phyloP scores from a whole-genome alignment of 1,140 invertebrate species.

The Macrobrachium rosenbergii region DNA sequence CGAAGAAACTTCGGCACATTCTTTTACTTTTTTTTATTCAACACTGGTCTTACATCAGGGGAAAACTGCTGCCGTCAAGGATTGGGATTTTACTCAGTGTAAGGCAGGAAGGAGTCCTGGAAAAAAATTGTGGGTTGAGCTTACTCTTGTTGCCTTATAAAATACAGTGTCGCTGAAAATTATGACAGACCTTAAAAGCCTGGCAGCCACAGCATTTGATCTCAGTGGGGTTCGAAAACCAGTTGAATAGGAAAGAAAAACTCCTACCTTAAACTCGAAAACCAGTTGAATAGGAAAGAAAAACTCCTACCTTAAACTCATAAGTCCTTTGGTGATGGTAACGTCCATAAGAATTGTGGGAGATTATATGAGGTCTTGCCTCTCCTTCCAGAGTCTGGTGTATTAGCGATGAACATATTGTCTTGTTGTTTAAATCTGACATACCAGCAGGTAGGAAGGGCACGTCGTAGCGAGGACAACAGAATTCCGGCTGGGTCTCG shows the following conservation, averaged over 20 bases:
- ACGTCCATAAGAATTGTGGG: constrained; percentile 22
- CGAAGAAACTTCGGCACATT: no score
- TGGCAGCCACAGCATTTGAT: no score
- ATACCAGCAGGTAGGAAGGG: neutral
- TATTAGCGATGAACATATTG: neutral
- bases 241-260: neutral
- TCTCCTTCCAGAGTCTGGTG: neutral
- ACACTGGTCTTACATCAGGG: no score
- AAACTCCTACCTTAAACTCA: neutral
- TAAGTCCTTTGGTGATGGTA: neutral
- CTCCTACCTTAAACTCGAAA: no score
- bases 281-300: neutral
- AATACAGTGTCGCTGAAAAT: no score
- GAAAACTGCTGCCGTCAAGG: no score
- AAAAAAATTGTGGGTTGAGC: no score
- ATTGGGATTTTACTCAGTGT: no score
- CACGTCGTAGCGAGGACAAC: neutral
- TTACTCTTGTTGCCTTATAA: no score
- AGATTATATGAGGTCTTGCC: neutral
- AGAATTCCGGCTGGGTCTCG: neutral
- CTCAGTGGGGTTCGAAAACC: neutral
- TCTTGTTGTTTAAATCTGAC: constrained; percentile 11
- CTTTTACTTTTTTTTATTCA: no score
- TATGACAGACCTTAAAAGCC: no score
- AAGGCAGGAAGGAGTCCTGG: no score